Evolutionary conservation across 2,113 vertebrate species (phyloP), one percentile per base, ranked within the genome.

Genomic region (Vidua macroura): DNA sequence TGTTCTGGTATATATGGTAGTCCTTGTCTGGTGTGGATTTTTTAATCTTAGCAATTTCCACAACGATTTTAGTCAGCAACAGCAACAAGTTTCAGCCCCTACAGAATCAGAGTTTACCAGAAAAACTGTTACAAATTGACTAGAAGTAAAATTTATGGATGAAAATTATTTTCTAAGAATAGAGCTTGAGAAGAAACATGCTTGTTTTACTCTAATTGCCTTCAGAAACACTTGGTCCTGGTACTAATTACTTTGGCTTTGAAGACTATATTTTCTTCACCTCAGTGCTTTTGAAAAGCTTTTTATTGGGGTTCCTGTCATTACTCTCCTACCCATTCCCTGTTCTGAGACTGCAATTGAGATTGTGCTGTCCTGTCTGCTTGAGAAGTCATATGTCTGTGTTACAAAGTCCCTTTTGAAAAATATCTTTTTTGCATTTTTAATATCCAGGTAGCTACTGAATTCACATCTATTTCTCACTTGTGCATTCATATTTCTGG

Each of bases 401-500:
- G 74, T 89, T 96, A 94, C 37, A 96, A 96, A 95, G 79, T 94
- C 56, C 80, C 89, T 82, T 95, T 93, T 86, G 80, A 96, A 89
- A 94, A 87, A 56, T 53, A 55, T 6, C 11, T 48, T 80, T 68
- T 69, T 43, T 77, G 48, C 59, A 49, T 82, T 96, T 97, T 92
- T 88, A 97, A 96, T 96, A 96, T 96, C 84, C 94, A 97, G 97
- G 96, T 97, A 97, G 92, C 88, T 94, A 84, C 91, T 96, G 94
- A 96, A 89, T 95, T 97, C 96, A 96, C 95, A 97, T 86, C 93
- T 95, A 95, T 97, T 96, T 95, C 94, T 97, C 87, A 96, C 92
- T 97, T 97, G 92, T 96, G 95, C 95, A 96, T 97, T 98, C 96
- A 95, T 98, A 97, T 97, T 97, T 97, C 95, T 97, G 96, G 97